A percentile compares a stretch with the other conserved stretches of the same genome.
phyloP scores from a whole-genome alignment of 2,113 vertebrate species.

The Lonchura striata region DNA sequence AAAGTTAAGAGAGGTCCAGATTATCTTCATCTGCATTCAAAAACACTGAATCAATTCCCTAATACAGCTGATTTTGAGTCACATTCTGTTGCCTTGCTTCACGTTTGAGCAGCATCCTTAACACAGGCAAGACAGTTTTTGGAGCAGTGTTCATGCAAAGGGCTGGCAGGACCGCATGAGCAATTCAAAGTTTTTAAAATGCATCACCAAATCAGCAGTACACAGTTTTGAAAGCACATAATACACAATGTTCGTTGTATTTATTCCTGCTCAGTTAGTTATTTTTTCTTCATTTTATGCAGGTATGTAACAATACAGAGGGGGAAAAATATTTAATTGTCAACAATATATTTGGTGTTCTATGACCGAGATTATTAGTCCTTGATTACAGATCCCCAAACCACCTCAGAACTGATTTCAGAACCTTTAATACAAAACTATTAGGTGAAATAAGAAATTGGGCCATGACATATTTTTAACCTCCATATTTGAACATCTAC shows the following conservation, averaged over 20 bases:
- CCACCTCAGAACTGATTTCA: background rate
- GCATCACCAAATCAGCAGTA: background rate
- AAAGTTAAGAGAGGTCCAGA: background rate
- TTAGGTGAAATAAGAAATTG: background rate
- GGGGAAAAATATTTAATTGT: background rate
- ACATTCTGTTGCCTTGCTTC: background rate
- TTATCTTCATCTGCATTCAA: background rate
- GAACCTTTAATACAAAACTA: background rate
- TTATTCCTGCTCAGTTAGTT: background rate
- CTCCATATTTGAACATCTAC: background rate
- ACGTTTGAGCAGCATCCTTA: background rate
- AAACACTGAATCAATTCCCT: background rate
- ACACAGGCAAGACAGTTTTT: background rate
- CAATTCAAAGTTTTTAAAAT: background rate
- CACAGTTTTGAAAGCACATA: background rate
- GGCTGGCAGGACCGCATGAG: background rate
- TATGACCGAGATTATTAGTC: rapidly evolving
- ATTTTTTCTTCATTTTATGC: background rate
- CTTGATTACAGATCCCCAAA: background rate
- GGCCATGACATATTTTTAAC: background rate
- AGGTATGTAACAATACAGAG: background rate
- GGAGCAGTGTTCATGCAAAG: background rate
- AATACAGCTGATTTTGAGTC: background rate
- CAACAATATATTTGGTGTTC: background rate
- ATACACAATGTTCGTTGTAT: background rate